phyloP scores from a whole-genome alignment of 2,888 invertebrate genomes.

The Acanthosoma haemorrhoidale region DNA sequence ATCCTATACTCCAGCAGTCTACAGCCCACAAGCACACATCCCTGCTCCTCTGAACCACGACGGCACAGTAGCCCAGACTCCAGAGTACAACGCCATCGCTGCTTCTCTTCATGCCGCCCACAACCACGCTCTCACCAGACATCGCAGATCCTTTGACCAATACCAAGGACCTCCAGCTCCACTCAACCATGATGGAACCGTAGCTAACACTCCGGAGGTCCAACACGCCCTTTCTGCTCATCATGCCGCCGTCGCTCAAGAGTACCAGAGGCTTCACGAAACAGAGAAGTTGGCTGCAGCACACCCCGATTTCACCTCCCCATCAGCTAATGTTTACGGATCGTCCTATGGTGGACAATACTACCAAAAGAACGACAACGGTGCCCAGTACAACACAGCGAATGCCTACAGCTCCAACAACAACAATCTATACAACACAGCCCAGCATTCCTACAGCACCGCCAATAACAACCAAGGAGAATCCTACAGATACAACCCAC shows the following conservation, averaged over 20 bases:
- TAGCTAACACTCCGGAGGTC: slow-evolving; percentile 33
- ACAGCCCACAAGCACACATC: background rate
- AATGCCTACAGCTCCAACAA: too few relatives aligned
- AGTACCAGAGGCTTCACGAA: slow-evolving; percentile 19
- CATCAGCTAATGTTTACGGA: background rate
- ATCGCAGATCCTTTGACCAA: background rate
- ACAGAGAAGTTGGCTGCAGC: background rate
- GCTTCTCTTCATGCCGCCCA: background rate
- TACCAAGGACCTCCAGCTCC: background rate
- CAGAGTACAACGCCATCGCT: background rate
- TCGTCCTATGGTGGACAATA: background rate
- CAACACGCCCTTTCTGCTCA: background rate
- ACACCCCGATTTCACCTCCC: background rate
- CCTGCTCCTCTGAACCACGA: background rate
- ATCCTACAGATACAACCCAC: too few relatives aligned
- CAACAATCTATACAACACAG: too few relatives aligned
- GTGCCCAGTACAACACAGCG: too few relatives aligned
- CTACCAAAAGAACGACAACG: too few relatives aligned
- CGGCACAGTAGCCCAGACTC: background rate
- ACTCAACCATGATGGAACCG: slow-evolving; percentile 30
- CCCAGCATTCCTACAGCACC: too few relatives aligned
- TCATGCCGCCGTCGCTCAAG: background rate
- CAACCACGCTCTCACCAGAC: slow-evolving; percentile 22
- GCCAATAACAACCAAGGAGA: too few relatives aligned
- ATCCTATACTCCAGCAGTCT: too few relatives aligned